Percentiles rank a stretch among this genome's conserved stretches.
These are phyloP conservation scores for Graphium colonna DNA, from an alignment of 2,888 invertebrate species.

Conservation along the genomic window DNA sequence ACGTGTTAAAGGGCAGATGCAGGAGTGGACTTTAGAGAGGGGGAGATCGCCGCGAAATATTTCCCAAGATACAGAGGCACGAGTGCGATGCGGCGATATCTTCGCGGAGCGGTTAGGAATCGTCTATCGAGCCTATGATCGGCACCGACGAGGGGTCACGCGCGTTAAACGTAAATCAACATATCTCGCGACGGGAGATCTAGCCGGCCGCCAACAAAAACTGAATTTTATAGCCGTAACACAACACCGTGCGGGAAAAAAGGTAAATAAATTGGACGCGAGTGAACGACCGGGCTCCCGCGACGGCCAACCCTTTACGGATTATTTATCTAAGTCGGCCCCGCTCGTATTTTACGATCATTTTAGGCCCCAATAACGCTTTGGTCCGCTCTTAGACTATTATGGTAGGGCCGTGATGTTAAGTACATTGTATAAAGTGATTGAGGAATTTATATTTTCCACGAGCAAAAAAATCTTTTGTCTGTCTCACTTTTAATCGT, in stretches of 20 bases:
- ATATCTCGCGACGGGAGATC: constrained; percentile 79
- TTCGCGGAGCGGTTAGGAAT: constrained; percentile 68
- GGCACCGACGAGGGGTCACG: constrained; percentile 74
- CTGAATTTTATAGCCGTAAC: constrained; percentile 75
- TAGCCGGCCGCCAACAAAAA: constrained; percentile 72
- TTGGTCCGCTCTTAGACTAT: constrained; percentile 9
- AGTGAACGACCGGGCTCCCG: constrained; percentile 56
- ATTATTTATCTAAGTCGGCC: constrained; percentile 24
- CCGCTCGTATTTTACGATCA: constrained; percentile 19
- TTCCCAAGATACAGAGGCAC: constrained; percentile 75
- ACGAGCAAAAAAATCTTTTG: not conserved
- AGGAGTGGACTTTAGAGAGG: constrained; percentile 54
- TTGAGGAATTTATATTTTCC: constrained; percentile 14
- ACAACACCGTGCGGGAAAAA: constrained; percentile 66
- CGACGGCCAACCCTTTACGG: constrained; percentile 42
- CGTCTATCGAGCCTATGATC: constrained; percentile 78
- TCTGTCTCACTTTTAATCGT: not conserved
- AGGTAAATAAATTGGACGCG: constrained; percentile 69
- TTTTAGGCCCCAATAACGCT: constrained; percentile 20
- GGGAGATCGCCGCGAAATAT: constrained; percentile 65
- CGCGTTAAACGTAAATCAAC: constrained; percentile 80
- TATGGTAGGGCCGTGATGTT: constrained; percentile 2
- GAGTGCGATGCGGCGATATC: constrained; percentile 76
- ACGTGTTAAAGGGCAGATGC: constrained; percentile 72
- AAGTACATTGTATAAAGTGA: constrained; percentile 2